Evolutionary conservation across 2,888 invertebrate species (phyloP), one percentile per base, ranked within the genome.

Genomic region (Galeruca laticollis): DNA sequence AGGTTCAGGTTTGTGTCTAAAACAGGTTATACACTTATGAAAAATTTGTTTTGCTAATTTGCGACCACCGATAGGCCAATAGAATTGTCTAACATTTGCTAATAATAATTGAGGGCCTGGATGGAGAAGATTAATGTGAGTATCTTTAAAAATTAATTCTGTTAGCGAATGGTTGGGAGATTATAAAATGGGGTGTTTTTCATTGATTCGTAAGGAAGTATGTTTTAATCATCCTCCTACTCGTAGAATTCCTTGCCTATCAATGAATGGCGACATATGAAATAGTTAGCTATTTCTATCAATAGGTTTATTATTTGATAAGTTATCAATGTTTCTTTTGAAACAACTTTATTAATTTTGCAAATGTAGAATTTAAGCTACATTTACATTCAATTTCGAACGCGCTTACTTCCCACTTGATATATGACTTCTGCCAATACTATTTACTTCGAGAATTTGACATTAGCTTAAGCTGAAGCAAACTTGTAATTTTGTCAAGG

Each of bases 201-300:
- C 13, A 43, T 43, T n/a, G 1, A n/a, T 1, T 13, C 13, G 0
- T 43, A 43, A n/a, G 6, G 2, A 11, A 43, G 43, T n/a, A 43
- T 13, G 6, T 43, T 43, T 43, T 5, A 43, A n/a, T n/a, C 43
- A 6, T 0, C 43, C 43, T 2, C 43, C 15, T 6, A 43, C 15
- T n/a, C 43, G 13, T 15, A 43, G 1, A n/a, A 43, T 43, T n/a
- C 43, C 43, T 6, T 1, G 3, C 5, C n/a, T 15, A 15, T 43
- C 43, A n/a, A 43, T n/a, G 6, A 43, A 43, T 43, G 43, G 43
- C n/a, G 43, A 43, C 13, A 43, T 40, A 40, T 40, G 40, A 40
- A 40, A n/a, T 40, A 40, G 40, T n/a, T 40, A n/a, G n/a, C 40
- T 40, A 4, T 40, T 40, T 40, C n/a, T n/a, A 4, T 40, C 40